Evolutionary conservation across 2,888 invertebrate genomes (phyloP), one percentile per base, ranked within the genome.

Genomic region (Endomychus coccineus): DNA sequence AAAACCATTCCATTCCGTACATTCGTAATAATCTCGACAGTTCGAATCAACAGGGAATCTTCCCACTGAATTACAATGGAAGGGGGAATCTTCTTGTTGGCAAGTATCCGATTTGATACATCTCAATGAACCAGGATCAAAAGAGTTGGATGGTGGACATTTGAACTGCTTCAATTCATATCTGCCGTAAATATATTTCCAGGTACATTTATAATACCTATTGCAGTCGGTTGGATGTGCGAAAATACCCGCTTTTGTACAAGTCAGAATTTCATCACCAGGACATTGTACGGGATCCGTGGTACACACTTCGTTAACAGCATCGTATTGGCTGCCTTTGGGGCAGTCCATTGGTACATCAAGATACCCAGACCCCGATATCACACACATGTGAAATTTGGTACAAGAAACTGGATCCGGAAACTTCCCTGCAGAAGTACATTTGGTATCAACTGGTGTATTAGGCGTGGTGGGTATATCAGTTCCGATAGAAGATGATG

Each of bases 191-290:
- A 70, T 65, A 41, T 61, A 66, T 16, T 70, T 70, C 51, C 71
- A 75, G 44, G 62, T 53, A 45, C 75, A 75, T 30, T 68, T 64
- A 45, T 72, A 74, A 51, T 71, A 75, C 49, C 68, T 69, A 31
- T 63, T 66, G 40, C 74, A 73, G 46, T 73, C 63, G 16, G 56
- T 49, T 10, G 60, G 62, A 52, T 74, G 70, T 2, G 68, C 56
- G 50, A 69, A 72, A 48, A 61, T 66, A 2, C 73, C 73, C n/a
- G 65, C 56, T n/a, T 42, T 46, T 16, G 52, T 42, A 32, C 62
- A 62, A n/a, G 29, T 32, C 13, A 60, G 34, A 15, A 35, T 27
- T 10, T 36, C 16, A 22, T 54, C 54, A 9, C 52, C 46, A 9
- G 56, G 58, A 45, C 59, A 59, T 42, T 57, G 58, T 4, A 59